Evolutionary conservation across 1,140 invertebrate genomes (phyloP), one percentile per base, ranked within the genome.

Genomic region (Zaprionus camerounensis): DNA sequence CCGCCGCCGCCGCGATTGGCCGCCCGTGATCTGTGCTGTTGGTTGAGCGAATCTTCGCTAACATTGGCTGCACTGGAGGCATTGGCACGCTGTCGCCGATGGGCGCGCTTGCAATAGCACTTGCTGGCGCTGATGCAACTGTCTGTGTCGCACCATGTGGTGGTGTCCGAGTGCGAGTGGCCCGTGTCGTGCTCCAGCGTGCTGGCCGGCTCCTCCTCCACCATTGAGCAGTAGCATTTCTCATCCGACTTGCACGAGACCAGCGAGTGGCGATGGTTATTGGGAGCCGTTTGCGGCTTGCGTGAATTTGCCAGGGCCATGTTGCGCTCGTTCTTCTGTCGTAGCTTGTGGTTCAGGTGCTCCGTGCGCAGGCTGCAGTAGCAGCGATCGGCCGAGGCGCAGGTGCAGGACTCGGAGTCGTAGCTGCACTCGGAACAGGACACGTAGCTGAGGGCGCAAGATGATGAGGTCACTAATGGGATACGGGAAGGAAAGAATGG

Each of bases 41-140:
- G 68, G 62, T 75, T 79, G 4, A 79, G 71, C 0, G 81, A 81
- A 20, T 91, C 83, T 68, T 91, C 82, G 36, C 82, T 82, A 20
- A 81, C 63, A 31, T 70, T 41, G 1, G 71, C 67, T 13, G 69
- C 68, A 17, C 46, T 51, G 4, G 67, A 71, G 3, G 67, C 62
- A 41, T 71, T 36, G 56, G 73, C 64, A 2, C 84, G 59, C 77
- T 69, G 77, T 7, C 91, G 62, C 3, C 72, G 78, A 69, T 93
- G 93, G 2, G 93, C 93, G 2, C 94, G 93, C 9, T 94, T 93
- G 92, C 97, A 98, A 87, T 98, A 98, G 88, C 97, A 98, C 91
- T 97, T 97, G 86, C 97, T 97, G 88, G 96, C 97, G 67, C 97
- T 97, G 0, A 96, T 95, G 91, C 97, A 98, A 78, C 96, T 97